Conservation (phyloP, 2,888 invertebrate genomes). For the Meiosimyza decipiens region DNA sequence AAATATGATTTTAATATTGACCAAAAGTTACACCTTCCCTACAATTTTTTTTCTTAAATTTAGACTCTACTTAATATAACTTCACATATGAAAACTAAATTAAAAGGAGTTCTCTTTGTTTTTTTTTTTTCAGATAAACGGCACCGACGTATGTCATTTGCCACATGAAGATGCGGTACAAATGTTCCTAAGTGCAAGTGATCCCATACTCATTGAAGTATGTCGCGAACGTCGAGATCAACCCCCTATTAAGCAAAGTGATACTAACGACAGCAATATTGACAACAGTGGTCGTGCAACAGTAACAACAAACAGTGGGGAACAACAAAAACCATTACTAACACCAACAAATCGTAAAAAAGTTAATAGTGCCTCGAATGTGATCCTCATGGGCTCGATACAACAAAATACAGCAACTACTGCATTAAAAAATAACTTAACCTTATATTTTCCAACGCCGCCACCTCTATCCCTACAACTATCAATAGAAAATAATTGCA, state of each 20-base stretch:
- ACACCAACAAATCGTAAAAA: conserved; percentile 1
- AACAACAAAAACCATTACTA: too few relatives aligned
- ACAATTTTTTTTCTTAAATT: too few relatives aligned
- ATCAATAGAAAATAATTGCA: conserved; percentile 3
- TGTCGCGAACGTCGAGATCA: conserved; percentile 60
- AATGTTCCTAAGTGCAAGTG: conserved; percentile 71
- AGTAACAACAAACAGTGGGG: background rate
- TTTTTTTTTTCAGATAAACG: conserved; percentile 69
- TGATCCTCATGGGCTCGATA: background rate
- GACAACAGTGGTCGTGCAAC: background rate
- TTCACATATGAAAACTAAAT: too few relatives aligned
- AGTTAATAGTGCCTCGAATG: conserved; percentile 9
- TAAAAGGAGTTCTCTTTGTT: background rate
- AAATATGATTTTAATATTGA: too few relatives aligned
- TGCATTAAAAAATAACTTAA: conserved; percentile 8
- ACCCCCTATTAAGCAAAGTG: conserved; percentile 11
- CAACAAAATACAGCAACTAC: background rate
- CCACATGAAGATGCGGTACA: conserved; percentile 73
- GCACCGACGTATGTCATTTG: conserved; percentile 72
- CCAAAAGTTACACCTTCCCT: too few relatives aligned
- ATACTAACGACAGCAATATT: conserved; percentile 23
- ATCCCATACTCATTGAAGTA: conserved; percentile 73
- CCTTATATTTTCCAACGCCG: conserved; percentile 19
- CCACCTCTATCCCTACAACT: conserved; percentile 28
- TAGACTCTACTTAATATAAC: background rate